Base-by-base conservation (phyloP, 1,140 invertebrate species). In the Drosophila tani region DNA sequence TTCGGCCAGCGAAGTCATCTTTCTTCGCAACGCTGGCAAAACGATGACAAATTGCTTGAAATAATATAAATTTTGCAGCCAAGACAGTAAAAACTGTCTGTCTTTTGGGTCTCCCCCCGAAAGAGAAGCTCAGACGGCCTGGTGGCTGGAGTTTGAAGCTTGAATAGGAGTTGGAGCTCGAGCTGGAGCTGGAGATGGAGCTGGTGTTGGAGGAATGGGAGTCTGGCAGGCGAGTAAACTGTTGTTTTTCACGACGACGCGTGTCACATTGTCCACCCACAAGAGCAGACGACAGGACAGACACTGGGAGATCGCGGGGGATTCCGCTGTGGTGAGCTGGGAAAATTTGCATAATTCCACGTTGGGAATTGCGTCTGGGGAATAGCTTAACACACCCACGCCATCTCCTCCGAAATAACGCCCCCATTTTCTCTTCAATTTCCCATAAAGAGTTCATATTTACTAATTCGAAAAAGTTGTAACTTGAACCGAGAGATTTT, bases 161-260 rank as follows among this genome's bases (percentile, higher is more conserved):
- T 21, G 12, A 43, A 74, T 80, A 38, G 51, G 60, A 81, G 49
- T 38, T 45, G 66, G 19, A 71, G 70, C 24, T 21, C n/a, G 17
- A 50, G 64, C 51, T 41, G 46, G 65, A 40, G 53, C n/a, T 14
- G 17, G 32, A 35, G 29, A 5, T 38, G 29, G 21, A 49, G 41
- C 29, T 75, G 65, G 75, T 63, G 55, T 53, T 77, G 51, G 51
- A 40, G 73, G 63, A 43, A 38, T 55, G 55, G 53, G 24, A 80
- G 67, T 76, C 62, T 87, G 80, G 82, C 75, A 32, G 83, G 82
- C 82, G 69, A 88, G 84, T 88, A 88, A 88, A 88, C 84, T 88
- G 84, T 88, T 88, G 84, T 88, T 88, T 88, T 88, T 88, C 85
- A 88, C 85, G 84, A 88, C 81, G 85, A 88, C 85, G 85, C 85